Evolutionary conservation across 1,140 invertebrate species (phyloP).

Genomic region (Samia ricini): DNA sequence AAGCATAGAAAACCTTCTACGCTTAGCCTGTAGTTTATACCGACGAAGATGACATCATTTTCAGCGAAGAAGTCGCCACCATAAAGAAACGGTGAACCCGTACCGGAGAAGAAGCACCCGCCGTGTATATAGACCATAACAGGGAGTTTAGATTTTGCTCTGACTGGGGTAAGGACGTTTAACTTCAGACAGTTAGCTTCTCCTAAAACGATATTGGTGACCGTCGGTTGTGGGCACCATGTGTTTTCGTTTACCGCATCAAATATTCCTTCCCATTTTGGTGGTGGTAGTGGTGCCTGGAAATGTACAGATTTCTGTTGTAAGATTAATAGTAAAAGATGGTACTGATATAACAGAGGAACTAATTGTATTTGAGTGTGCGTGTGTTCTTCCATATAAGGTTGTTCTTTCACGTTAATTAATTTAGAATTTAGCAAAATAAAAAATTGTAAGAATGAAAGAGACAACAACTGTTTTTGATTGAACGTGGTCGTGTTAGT

Average conservation of each 20-base stretch:
- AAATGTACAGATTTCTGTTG: slow-evolving; percentile 32
- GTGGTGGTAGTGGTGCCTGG: slow-evolving; percentile 71
- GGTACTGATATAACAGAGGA: too few species aligned
- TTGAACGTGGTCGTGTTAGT: too few species aligned
- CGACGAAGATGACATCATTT: slow-evolving; percentile 82
- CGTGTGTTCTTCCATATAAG: too few species aligned
- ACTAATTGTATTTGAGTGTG: too few species aligned
- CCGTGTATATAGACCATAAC: slow-evolving; percentile 84
- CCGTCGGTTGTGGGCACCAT: slow-evolving; percentile 57
- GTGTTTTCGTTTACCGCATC: slow-evolving; percentile 69
- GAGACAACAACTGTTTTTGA: too few species aligned
- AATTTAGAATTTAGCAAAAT: too few species aligned
- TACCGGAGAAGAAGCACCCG: slow-evolving; percentile 80
- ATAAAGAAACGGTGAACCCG: slow-evolving; percentile 74
- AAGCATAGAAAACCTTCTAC: slow-evolving; percentile 82
- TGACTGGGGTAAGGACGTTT: slow-evolving; percentile 86
- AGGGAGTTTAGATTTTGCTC: slow-evolving; percentile 43
- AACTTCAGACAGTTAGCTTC: slow-evolving; percentile 89
- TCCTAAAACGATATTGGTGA: slow-evolving; percentile 57
- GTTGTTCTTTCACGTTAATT: too few species aligned
- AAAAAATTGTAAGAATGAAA: too few species aligned
- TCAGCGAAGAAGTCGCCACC: slow-evolving; percentile 81
- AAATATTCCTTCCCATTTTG: slow-evolving; percentile 70
- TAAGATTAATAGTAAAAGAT: neutral
- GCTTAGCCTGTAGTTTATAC: slow-evolving; percentile 83